These are phyloP conservation scores for Pristionchus mayeri DNA, from an alignment of 2,888 invertebrate genomes.

Conservation along the genomic window DNA sequence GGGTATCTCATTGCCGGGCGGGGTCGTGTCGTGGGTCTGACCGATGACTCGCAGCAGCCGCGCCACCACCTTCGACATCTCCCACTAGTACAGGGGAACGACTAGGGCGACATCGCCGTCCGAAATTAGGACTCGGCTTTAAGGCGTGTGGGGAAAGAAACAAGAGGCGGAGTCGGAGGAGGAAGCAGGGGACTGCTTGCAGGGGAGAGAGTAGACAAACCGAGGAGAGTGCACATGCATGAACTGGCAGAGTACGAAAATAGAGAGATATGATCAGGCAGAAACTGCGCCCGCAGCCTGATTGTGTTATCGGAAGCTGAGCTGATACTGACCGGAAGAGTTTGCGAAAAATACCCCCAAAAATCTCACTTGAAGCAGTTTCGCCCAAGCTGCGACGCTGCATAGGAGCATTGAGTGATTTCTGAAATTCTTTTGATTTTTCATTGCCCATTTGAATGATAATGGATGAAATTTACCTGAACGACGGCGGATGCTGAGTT, in stretches of 20 bases:
- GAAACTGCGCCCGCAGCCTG: background rate
- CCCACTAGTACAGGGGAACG: background rate
- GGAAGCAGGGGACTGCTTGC: background rate
- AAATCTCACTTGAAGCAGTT: slow-evolving; percentile 42
- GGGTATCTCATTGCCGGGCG: slow-evolving; percentile 56
- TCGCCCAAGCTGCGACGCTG: slow-evolving; percentile 45
- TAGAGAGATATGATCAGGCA: background rate
- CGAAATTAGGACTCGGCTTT: background rate
- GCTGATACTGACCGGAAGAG: too few relatives aligned
- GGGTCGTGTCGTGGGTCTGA: slow-evolving; percentile 54
- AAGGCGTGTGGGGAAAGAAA: background rate
- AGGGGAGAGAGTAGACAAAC: background rate
- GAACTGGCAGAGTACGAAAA: background rate
- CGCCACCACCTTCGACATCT: slow-evolving; percentile 66
- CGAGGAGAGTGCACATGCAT: slow-evolving; percentile 13
- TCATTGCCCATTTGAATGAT: background rate
- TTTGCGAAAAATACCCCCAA: background rate
- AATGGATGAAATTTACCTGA: slow-evolving; percentile 51
- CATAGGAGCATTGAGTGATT: slow-evolving; percentile 58
- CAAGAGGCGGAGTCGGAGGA: slow-evolving; percentile 25
- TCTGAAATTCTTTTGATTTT: slow-evolving; percentile 51
- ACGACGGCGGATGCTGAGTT: slow-evolving; percentile 72
- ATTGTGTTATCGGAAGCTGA: background rate
- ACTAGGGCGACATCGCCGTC: background rate
- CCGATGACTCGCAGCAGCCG: slow-evolving; percentile 64